Evolutionary conservation across 2,888 invertebrate genomes (phyloP).

Genomic region (Kuschelorhynchus macadamiae): DNA sequence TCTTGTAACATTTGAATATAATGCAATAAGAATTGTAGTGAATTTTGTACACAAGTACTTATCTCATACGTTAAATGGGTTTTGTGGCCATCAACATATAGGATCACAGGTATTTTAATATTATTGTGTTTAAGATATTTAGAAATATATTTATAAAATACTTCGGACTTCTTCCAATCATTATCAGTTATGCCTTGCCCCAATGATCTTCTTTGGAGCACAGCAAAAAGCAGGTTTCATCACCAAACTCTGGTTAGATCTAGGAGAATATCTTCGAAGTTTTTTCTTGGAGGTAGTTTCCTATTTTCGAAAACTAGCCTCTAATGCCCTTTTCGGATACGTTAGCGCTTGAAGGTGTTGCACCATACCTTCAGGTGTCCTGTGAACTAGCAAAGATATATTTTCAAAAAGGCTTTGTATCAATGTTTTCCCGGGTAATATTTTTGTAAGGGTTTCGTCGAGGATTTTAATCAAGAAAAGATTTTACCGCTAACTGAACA

Average conservation of each 20-base stretch:
- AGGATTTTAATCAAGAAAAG: conserved; percentile 12
- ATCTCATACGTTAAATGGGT: conserved; percentile 44
- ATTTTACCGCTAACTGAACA: conserved; percentile 2
- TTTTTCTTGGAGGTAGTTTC: conserved; percentile 9
- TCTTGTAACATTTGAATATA: conserved; percentile 53
- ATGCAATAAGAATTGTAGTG: conserved; percentile 52
- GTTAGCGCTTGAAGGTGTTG: too few relatives aligned
- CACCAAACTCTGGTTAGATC: conserved; percentile 52
- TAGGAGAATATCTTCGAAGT: conserved; percentile 28
- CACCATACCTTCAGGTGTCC: conserved; percentile 10
- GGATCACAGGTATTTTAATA: conserved; percentile 59
- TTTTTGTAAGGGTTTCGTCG: conserved; percentile 29
- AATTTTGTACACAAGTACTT: conserved; percentile 20
- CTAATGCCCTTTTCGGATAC: neutral
- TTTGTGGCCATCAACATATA: conserved; percentile 63
- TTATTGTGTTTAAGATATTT: conserved; percentile 59
- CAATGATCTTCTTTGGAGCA: conserved; percentile 62
- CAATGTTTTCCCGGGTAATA: conserved; percentile 31
- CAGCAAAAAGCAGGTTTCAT: conserved; percentile 60
- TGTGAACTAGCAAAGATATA: conserved; percentile 2
- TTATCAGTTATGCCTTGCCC: conserved; percentile 63
- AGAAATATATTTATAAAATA: conserved; percentile 63
- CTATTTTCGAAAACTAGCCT: conserved; percentile 4
- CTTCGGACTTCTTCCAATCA: conserved; percentile 58
- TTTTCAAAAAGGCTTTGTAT: conserved; percentile 31